Percentiles rank a stretch among this genome's conserved stretches.
These are phyloP conservation scores for Meleagris gallopavo DNA, from an alignment of 2,113 vertebrate species.

Conservation along the genomic window DNA sequence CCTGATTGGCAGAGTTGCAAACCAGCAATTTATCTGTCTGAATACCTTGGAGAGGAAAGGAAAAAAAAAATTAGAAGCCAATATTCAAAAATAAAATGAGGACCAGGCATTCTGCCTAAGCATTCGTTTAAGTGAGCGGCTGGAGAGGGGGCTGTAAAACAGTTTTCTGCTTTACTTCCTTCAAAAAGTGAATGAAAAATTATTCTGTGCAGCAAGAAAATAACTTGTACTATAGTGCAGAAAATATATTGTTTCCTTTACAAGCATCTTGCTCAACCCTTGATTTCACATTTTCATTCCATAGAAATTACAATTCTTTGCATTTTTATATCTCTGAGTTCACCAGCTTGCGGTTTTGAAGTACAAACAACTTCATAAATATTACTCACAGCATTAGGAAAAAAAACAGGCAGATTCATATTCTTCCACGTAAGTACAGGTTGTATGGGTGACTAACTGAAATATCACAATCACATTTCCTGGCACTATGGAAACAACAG, in stretches of 20 bases:
- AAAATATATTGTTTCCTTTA: conserved; percentile 48
- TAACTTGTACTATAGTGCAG: background rate
- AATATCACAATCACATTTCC: background rate
- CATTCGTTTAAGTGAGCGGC: background rate
- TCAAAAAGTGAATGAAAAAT: conserved; percentile 29
- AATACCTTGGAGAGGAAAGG: background rate
- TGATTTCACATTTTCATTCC: conserved; percentile 26
- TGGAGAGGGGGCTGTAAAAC: background rate
- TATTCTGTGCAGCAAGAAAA: conserved; percentile 9
- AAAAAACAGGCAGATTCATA: background rate
- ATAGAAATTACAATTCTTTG: conserved; percentile 17
- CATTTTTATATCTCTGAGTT: conserved; percentile 25
- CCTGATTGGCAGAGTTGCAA: background rate
- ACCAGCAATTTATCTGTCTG: background rate
- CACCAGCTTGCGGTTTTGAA: conserved; percentile 26
- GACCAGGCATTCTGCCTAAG: background rate
- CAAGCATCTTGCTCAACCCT: conserved; percentile 20
- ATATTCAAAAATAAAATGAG: background rate
- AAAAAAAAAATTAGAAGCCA: background rate
- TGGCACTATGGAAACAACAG: background rate
- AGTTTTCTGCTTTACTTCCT: conserved; percentile 13
- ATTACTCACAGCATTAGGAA: conserved; percentile 6
- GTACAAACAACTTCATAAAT: conserved; percentile 44
- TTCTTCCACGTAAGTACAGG: background rate
- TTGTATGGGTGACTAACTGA: background rate